A percentile compares a stretch with the other conserved stretches of the same genome.
Conservation (phyloP, 2,113 vertebrate genomes). For the Peromyscus polionotus region DNA sequence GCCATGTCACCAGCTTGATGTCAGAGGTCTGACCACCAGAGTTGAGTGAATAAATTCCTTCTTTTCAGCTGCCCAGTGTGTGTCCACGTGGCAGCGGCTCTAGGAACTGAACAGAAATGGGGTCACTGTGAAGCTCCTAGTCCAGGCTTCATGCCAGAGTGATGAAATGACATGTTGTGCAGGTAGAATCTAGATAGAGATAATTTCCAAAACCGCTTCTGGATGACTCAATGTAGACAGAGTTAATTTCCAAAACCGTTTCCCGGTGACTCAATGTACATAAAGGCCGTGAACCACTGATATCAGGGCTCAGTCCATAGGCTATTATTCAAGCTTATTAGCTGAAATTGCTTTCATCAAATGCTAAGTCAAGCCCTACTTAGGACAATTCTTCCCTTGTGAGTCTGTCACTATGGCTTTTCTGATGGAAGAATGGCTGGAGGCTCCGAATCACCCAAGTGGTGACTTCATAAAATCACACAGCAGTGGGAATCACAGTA, state of each 20-base stretch:
- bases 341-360: not conserved
- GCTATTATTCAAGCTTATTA: not conserved
- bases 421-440: not conserved
- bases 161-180: not conserved
- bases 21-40: conserved; percentile 4
- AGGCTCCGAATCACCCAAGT: not conserved
- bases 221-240: not conserved
- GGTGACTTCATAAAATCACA: not conserved
- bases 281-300: not conserved
- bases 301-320: not conserved
- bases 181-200: not conserved
- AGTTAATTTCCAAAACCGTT: not conserved
- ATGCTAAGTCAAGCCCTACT: not conserved
- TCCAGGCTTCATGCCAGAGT: not conserved
- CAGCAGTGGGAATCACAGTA: not conserved
- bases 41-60: not conserved
- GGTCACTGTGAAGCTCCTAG: not conserved
- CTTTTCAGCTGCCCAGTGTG: not conserved
- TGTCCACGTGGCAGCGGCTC: not conserved
- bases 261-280: not conserved
- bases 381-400: conserved; percentile 10
- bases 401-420: not conserved
- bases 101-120: not conserved
- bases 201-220: not conserved
- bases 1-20: not conserved